phyloP scores from a whole-genome alignment of 2,113 vertebrate species.

The Rhodinocichla rosea region DNA sequence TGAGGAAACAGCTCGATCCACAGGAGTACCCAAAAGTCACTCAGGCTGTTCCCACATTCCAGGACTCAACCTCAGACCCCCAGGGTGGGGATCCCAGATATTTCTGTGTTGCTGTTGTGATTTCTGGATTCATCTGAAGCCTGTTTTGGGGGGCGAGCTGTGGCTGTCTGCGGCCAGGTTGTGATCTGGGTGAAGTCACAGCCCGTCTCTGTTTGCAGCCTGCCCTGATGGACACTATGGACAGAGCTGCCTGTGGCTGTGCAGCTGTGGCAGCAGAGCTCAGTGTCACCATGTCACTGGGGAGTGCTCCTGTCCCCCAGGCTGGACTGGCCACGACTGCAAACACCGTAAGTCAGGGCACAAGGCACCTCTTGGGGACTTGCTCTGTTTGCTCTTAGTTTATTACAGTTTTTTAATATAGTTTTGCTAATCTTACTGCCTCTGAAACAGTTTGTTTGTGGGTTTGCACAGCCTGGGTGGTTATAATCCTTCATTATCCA shows the following conservation, averaged over 20 bases:
- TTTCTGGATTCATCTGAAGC: background rate
- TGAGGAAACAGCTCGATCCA: background rate
- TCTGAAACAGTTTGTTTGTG: conserved; percentile 50
- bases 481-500: conserved; percentile 70
- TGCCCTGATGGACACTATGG: conserved; percentile 60
- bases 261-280: conserved; percentile 43
- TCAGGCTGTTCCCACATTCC: background rate
- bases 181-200: background rate
- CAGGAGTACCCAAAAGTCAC: background rate
- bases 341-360: conserved; percentile 3
- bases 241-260: conserved; percentile 21
- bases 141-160: background rate
- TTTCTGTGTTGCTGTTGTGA: background rate
- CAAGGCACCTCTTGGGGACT: background rate
- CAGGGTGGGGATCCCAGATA: background rate
- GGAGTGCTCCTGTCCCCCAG: conserved; percentile 31
- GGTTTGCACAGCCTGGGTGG: conserved; percentile 47
- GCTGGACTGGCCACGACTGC: conserved; percentile 34
- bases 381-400: conserved; percentile 13
- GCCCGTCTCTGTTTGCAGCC: conserved; percentile 30
- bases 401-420: conserved; percentile 21
- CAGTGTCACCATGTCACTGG: conserved; percentile 63
- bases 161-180: background rate
- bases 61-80: background rate
- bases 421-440: conserved; percentile 42